A percentile compares a stretch with the other conserved stretches of the same genome.
These are phyloP conservation scores for Branchinecta lindahli DNA, from an alignment of 1,140 invertebrate species.

Conservation along the genomic window DNA sequence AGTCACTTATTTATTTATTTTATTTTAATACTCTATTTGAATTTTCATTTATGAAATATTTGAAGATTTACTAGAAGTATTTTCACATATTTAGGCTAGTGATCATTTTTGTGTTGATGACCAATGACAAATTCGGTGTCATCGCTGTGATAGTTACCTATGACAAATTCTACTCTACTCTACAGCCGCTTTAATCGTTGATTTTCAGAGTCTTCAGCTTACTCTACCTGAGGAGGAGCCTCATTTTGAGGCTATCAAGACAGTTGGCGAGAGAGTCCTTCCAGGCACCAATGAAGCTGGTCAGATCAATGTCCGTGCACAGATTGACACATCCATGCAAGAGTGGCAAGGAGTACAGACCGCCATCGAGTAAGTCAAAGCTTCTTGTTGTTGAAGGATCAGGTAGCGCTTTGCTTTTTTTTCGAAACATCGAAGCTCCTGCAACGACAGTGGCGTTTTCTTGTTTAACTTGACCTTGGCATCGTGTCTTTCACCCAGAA, in stretches of 20 bases:
- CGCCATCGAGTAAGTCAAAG: constrained; percentile 38
- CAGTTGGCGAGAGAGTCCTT: constrained; percentile 71
- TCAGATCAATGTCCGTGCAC: constrained; percentile 64
- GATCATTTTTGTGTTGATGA: too few relatives aligned
- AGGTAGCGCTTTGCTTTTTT: too few relatives aligned
- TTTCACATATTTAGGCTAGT: too few relatives aligned
- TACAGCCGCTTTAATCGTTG: constrained; percentile 16
- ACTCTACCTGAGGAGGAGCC: constrained; percentile 70
- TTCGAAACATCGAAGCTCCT: too few relatives aligned
- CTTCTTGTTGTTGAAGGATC: neutral
- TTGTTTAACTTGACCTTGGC: neutral
- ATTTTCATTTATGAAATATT: too few relatives aligned
- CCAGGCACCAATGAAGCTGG: constrained; percentile 70
- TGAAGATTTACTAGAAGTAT: too few relatives aligned
- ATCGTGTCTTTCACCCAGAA: neutral
- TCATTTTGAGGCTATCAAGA: constrained; percentile 57
- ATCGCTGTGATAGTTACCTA: too few relatives aligned
- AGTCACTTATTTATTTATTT: too few relatives aligned
- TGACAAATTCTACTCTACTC: too few relatives aligned
- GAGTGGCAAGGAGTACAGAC: constrained; percentile 74
- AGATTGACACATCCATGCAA: constrained; percentile 70
- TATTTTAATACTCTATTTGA: too few relatives aligned
- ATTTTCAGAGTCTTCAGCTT: constrained; percentile 47
- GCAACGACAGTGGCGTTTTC: neutral
- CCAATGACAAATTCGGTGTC: too few relatives aligned